A percentile compares a stretch with the other conserved stretches of the same genome.
These are phyloP conservation scores for Addax nasomaculatus DNA, from an alignment of 2,113 vertebrate genomes.

Conservation along the genomic window DNA sequence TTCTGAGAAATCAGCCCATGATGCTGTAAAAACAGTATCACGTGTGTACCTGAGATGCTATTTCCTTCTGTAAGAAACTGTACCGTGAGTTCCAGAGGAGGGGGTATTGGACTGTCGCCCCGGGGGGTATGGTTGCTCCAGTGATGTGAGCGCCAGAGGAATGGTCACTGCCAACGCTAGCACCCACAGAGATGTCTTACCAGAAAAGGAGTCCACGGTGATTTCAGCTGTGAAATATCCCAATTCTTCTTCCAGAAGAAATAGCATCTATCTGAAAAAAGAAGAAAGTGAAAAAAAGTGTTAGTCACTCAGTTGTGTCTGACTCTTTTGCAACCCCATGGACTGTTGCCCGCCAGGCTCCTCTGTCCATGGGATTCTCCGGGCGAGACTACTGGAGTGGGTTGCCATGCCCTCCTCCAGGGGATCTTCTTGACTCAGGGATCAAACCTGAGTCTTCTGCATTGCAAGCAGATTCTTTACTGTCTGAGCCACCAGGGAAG, in stretches of 20 bases:
- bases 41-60: background rate
- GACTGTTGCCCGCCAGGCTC: background rate
- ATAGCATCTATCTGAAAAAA: background rate
- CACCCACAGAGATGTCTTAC: fast-evolving
- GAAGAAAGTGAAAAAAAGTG: background rate
- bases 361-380: background rate
- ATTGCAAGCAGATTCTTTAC: background rate
- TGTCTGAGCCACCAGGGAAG: background rate
- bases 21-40: background rate
- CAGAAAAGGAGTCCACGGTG: background rate
- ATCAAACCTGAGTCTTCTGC: background rate
- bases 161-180: fast-evolving
- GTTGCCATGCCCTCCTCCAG: background rate
- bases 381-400: background rate
- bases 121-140: fast-evolving
- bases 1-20: background rate
- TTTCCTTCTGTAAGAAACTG: background rate
- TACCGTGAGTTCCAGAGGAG: background rate
- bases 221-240: background rate
- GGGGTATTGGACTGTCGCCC: background rate
- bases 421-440: background rate
- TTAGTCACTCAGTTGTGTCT: background rate
- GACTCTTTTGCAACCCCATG: background rate
- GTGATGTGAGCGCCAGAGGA: fast-evolving
- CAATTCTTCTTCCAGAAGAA: background rate